Conservation (phyloP, 2,888 invertebrate genomes). For the Timandra comae region DNA sequence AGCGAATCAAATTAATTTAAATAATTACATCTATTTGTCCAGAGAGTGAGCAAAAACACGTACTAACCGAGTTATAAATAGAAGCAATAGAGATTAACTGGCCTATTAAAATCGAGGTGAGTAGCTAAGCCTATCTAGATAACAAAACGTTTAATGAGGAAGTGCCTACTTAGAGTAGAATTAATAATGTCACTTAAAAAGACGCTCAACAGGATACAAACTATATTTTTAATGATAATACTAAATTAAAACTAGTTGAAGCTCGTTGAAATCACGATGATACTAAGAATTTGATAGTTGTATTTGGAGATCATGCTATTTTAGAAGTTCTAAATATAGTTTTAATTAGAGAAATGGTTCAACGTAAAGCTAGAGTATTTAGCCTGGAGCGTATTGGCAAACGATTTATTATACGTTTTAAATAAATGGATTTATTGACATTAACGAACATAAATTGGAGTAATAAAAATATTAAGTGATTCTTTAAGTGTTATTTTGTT, state of each 20-base stretch:
- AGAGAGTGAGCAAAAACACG: background rate
- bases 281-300: no score
- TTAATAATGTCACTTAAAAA: conserved; percentile 68
- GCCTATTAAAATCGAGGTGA: conserved; percentile 53
- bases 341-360: conserved; percentile 4
- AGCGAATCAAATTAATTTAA: no score
- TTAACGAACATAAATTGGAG: conserved; percentile 21
- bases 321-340: no score
- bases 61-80: conserved; percentile 28
- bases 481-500: no score
- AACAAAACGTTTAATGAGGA: conserved; percentile 71
- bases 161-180: conserved; percentile 66
- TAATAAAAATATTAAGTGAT: conserved; percentile 8
- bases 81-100: conserved; percentile 52
- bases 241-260: conserved; percentile 62
- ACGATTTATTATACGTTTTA: conserved; percentile 11
- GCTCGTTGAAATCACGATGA: conserved; percentile 36
- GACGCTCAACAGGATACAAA: conserved; percentile 59
- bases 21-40: no score
- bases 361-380: conserved; percentile 13
- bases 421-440: conserved; percentile 17
- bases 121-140: conserved; percentile 54
- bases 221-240: conserved; percentile 62
- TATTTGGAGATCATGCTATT: no score
- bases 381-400: no score